Conservation (phyloP, 2,113 vertebrate genomes). For the Machaerirhynchus nigripectus region DNA sequence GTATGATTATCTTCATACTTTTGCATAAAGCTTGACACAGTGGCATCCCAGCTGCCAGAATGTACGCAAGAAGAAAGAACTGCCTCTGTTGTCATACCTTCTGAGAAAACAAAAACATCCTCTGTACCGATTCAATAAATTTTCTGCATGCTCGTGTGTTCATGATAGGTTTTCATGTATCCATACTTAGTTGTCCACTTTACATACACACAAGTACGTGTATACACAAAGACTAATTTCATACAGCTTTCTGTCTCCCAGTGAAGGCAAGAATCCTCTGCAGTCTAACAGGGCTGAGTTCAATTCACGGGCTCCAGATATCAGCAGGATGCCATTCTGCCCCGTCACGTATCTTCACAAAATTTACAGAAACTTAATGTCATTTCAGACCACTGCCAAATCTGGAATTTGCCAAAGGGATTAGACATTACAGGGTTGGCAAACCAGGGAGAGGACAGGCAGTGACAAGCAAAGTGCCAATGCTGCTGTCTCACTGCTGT, state of each 20-base stretch:
- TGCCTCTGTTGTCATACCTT: not conserved
- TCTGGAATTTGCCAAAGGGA: not conserved
- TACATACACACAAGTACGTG: accelerated
- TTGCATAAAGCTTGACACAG: not conserved
- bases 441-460: not conserved
- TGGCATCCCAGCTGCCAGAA: not conserved
- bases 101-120: not conserved
- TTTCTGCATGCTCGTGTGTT: not conserved
- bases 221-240: not conserved
- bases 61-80: not conserved
- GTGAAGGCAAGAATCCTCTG: not conserved
- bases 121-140: not conserved
- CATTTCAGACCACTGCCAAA: not conserved
- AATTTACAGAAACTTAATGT: not conserved
- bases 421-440: not conserved
- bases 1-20: not conserved
- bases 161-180: not conserved
- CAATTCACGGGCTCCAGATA: not conserved
- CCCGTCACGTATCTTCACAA: not conserved
- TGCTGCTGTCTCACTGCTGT: not conserved
- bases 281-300: not conserved
- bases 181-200: not conserved
- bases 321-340: not conserved
- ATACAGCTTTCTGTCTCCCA: not conserved
- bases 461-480: not conserved